These are phyloP conservation scores for Synanthedon andrenaeformis DNA, from an alignment of 2,888 invertebrate genomes.

Conservation along the genomic window DNA sequence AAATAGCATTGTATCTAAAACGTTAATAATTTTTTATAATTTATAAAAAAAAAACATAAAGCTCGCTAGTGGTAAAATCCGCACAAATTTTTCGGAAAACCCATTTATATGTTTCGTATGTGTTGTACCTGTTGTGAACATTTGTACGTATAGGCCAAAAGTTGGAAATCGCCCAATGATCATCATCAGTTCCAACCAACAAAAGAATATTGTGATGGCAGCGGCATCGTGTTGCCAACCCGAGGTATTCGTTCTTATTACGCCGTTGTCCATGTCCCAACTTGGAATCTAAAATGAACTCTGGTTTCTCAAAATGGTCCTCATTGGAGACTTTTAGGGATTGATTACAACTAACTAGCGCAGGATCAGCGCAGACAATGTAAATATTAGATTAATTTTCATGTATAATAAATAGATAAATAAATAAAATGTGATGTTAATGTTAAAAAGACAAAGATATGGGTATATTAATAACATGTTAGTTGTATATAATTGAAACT, in stretches of 20 bases:
- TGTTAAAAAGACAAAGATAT: too few relatives aligned
- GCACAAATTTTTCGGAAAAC: too few relatives aligned
- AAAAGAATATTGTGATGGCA: constrained; percentile 81
- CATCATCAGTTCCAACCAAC: constrained; percentile 89
- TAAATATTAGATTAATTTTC: not conserved
- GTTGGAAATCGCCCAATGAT: constrained; percentile 87
- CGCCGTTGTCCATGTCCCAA: constrained; percentile 41
- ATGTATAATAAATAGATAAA: not conserved
- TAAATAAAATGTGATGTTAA: too few relatives aligned
- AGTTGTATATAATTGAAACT: not conserved
- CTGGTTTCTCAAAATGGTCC: too few relatives aligned
- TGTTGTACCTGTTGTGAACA: constrained; percentile 79
- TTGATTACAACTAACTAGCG: not conserved
- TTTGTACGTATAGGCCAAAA: constrained; percentile 87
- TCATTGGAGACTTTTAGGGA: too few relatives aligned
- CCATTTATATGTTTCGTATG: too few relatives aligned
- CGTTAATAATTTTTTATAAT: too few relatives aligned
- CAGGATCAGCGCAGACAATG: not conserved
- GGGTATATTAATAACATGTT: too few relatives aligned
- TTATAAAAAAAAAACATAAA: too few relatives aligned
- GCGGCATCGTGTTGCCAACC: constrained; percentile 85
- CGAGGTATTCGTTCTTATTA: constrained; percentile 40
- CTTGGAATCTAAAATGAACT: constrained; percentile 41
- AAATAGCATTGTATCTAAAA: too few relatives aligned
- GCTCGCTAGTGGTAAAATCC: too few relatives aligned